Evolutionary conservation across 2,797 vertebrate species (phyloP), one percentile per base, ranked within the genome.

Genomic region (Gobio occitaniae): DNA sequence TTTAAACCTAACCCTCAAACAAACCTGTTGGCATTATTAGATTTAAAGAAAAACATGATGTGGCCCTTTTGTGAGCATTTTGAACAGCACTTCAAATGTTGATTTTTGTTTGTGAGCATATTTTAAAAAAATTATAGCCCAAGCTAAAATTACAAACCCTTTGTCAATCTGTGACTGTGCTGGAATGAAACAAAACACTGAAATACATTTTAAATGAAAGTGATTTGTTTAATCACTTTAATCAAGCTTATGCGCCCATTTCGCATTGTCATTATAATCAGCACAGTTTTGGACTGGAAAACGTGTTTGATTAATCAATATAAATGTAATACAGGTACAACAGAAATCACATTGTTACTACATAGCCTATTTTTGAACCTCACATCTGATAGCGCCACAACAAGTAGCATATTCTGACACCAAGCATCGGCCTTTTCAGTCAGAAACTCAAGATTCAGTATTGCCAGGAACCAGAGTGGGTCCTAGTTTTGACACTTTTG

Each of bases 401-500:
- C 50, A 41, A 77, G 19, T 59, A 4, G 21, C 6, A 19, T 38
- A 9, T n/a, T 38, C 72, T 13, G 10, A 11, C 50, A 21, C 29
- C 17, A 75, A 7, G 52, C 6, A 11, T 13, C 36, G 0, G 19
- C 16, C 8, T 78, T 72, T 61, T 29, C 16, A 19, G 66, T 29
- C 52, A 71, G 50, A 70, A 56, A 81, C 21, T 25, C 36, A 25
- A 59, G 54, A 44, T 61, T 78, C 54, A 3, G n/a, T 29, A 25
- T 29, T 44, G 36, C 38, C 50, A 81, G 69, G 19, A 82, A 3
- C 54, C 80, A 44, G 3, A 38, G 69, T 63, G 50, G 16, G 17
- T 36, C 78, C 44, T 25, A 54, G 19, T 70, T 71, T 61, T 82
- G 70, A 80, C 78, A 36, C 41, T 75, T 83, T 32, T 65, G 2